Evolutionary conservation across 2,888 invertebrate genomes (phyloP).

Genomic region (Aspidiotus rigidus): DNA sequence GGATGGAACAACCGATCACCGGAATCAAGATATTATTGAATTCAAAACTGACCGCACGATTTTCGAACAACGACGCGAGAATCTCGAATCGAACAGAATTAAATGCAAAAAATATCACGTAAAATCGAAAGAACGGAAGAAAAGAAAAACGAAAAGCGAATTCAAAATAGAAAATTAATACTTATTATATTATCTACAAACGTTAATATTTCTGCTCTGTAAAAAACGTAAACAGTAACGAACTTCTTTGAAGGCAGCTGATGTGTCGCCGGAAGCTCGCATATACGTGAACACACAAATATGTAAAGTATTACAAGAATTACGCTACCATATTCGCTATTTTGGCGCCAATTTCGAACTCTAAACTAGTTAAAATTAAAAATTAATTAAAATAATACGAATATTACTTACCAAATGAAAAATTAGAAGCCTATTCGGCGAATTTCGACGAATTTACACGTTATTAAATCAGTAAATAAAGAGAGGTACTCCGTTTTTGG

Average conservation of each 20-base stretch:
- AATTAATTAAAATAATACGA: constrained; percentile 17
- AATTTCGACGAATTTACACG: constrained; percentile 32
- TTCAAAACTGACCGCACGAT: neutral
- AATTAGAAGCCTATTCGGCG: constrained; percentile 31
- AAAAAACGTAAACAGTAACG: constrained; percentile 32
- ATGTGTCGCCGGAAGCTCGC: constrained; percentile 32
- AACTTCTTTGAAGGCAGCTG: constrained; percentile 33
- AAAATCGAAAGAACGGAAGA: neutral
- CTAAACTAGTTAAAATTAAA: constrained; percentile 9
- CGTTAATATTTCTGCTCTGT: constrained; percentile 23
- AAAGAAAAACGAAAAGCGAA: neutral
- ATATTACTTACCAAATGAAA: constrained; percentile 31
- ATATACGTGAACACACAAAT: constrained; percentile 33
- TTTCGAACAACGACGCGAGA: neutral
- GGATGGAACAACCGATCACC: too few relatives aligned
- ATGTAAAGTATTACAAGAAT: constrained; percentile 33
- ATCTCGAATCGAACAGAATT: constrained; percentile 7
- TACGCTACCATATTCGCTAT: constrained; percentile 17
- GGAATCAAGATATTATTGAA: too few relatives aligned
- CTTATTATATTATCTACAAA: neutral
- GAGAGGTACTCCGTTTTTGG: constrained; percentile 53
- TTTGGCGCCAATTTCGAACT: constrained; percentile 29
- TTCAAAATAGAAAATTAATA: constrained; percentile 19
- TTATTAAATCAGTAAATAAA: constrained; percentile 33
- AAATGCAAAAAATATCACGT: constrained; percentile 12